Evolutionary conservation across 2,113 vertebrate species (phyloP).

Genomic region (Tamias sibiricus): DNA sequence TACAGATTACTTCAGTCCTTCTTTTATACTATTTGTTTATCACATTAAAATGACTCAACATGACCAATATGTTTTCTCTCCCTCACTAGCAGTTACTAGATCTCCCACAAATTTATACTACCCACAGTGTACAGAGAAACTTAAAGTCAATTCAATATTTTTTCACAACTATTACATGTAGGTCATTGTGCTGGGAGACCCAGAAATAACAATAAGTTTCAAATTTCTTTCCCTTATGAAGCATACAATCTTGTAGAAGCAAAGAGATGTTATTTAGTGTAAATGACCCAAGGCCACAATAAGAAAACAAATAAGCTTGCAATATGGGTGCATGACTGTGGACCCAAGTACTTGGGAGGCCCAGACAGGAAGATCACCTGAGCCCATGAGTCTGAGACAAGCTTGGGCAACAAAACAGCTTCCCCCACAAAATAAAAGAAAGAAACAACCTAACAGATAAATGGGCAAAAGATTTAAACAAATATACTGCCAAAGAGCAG

Average conservation of each 20-base stretch:
- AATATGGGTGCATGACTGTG: not conserved
- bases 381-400: not conserved
- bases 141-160: not conserved
- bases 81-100: not conserved
- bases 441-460: conserved; percentile 2
- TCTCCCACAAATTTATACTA: not conserved
- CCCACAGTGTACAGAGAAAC: not conserved
- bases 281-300: not conserved
- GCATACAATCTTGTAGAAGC: not conserved
- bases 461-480: not conserved
- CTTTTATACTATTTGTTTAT: not conserved
- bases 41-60: not conserved
- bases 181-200: not conserved
- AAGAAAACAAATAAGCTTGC: not conserved
- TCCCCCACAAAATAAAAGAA: not conserved
- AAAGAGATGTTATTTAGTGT: not conserved
- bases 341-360: not conserved
- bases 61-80: not conserved
- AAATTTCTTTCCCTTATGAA: not conserved
- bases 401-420: not conserved
- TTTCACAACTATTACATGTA: not conserved
- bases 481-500: not conserved
- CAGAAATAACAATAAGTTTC: not conserved
- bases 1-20: not conserved
- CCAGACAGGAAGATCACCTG: not conserved